A percentile compares a stretch with the other conserved stretches of the same genome.
phyloP scores from a whole-genome alignment of 2,797 vertebrate species.

The Pachyuromys duprasi region DNA sequence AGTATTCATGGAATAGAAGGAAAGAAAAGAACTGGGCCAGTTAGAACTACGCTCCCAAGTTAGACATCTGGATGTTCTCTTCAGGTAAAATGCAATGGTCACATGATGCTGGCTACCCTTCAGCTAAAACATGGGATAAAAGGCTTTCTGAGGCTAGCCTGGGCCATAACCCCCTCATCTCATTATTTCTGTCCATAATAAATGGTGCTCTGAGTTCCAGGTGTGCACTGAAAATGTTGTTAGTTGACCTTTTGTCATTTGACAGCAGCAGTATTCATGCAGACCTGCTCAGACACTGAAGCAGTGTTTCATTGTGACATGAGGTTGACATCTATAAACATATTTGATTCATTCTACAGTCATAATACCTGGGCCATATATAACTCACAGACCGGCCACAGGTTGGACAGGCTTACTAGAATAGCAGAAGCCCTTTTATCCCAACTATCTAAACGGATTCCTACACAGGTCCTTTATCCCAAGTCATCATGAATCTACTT shows the following conservation, averaged over 20 bases:
- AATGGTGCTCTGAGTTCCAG: neutral
- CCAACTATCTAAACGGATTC: neutral
- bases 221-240: neutral
- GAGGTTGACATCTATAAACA: neutral
- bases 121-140: too few relatives aligned
- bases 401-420: neutral
- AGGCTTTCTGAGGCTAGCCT: neutral
- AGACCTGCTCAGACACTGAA: neutral
- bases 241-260: neutral
- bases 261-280: neutral
- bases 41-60: neutral
- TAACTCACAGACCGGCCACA: neutral
- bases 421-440: neutral
- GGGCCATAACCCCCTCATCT: neutral
- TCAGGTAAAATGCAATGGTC: neutral
- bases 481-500: neutral
- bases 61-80: neutral
- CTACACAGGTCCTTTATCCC: neutral
- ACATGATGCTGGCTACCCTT: neutral
- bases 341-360: neutral
- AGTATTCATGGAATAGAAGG: neutral
- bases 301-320: neutral
- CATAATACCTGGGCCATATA: neutral
- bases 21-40: neutral
- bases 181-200: neutral